Evolutionary conservation across 2,113 vertebrate species (phyloP).

Genomic region (Nannobrachium achirus): DNA sequence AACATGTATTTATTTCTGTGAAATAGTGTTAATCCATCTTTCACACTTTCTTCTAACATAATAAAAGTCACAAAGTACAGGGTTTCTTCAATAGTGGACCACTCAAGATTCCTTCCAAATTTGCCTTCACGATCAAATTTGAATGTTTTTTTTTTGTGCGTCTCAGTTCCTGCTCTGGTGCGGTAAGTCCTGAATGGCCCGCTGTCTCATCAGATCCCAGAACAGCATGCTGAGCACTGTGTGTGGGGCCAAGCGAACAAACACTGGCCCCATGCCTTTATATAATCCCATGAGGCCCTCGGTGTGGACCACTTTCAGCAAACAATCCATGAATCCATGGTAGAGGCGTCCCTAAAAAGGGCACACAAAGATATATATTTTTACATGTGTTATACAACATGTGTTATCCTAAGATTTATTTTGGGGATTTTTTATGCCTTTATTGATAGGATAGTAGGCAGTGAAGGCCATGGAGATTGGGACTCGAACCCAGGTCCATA

Average conservation of each 20-base stretch:
- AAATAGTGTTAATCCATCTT: slow-evolving; percentile 2
- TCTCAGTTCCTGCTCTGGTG: slow-evolving; percentile 30
- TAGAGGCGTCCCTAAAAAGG: slow-evolving; percentile 86
- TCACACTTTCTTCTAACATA: background rate
- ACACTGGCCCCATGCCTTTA: slow-evolving; percentile 91
- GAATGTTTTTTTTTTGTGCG: background rate
- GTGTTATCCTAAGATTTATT: too few species aligned
- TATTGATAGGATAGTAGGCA: too few species aligned
- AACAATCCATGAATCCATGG: slow-evolving; percentile 86
- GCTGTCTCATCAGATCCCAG: slow-evolving; percentile 91
- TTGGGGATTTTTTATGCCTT: too few species aligned
- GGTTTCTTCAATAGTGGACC: background rate
- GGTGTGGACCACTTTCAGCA: slow-evolving; percentile 84
- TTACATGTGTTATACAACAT: slow-evolving; percentile 1
- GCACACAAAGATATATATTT: slow-evolving; percentile 5
- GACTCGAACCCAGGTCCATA: too few species aligned
- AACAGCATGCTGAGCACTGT: slow-evolving; percentile 95
- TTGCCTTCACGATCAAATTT: background rate
- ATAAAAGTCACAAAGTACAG: slow-evolving; percentile 8
- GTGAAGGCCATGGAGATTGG: too few species aligned
- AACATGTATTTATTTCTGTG: slow-evolving; percentile 1
- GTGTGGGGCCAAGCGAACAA: slow-evolving; percentile 92
- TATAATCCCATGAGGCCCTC: slow-evolving; percentile 89
- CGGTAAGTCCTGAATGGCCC: slow-evolving; percentile 52
- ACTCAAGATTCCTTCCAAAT: background rate